Base-by-base conservation (phyloP, 1,140 invertebrate genomes). In the Temnothorax nylanderi region DNA sequence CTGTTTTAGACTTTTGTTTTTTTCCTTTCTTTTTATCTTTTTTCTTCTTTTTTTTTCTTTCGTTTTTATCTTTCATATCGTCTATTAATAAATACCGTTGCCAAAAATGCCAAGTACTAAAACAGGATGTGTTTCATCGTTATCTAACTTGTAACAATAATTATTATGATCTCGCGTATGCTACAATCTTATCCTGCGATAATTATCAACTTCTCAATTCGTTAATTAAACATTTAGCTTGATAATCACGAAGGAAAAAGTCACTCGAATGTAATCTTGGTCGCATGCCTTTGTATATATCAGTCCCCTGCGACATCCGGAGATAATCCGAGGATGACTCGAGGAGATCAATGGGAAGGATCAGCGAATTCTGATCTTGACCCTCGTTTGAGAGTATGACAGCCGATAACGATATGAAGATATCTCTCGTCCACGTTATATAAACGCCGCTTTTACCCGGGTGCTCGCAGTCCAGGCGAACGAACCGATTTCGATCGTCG, bases 381-480 rank as follows among this genome's bases (percentile, higher is more conserved):
- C 89, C 82, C 62, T 51, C 11, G 3, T 13, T 16, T 32, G 5
- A 26, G 26, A 26, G 26, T 26, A 26, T 26, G 26, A 26, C 16
- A 13, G 18, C 41, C 13, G 41, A 41, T 34, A 64, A 37, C 7
- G 62, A 64, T 71, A 32, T 51, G 3, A 16, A n/a, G 89, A 84
- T 91, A 88, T 60, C 26, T 26, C 26, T 26, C 62, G 7, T 8
- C 11, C 13, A 69, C 58, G 6, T 76, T 91, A 91, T 90, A 89
- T 91, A 91, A 91, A 89, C 51, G 7, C 16, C 21, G 32, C 56
- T 75, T 85, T 78, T 71, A 62, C 10, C n/a, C 2, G 13, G 6
- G 21, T 44, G 69, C 2, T 49, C n/a, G 2, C 78, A 89, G 34
- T 88, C n/a, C n/a, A 49, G 6, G 13, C n/a, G 56, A 32, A 34